Percentiles rank a stretch among this genome's conserved stretches.
phyloP scores from a whole-genome alignment of 1,140 invertebrate species.

The Nasonia vitripennis region DNA sequence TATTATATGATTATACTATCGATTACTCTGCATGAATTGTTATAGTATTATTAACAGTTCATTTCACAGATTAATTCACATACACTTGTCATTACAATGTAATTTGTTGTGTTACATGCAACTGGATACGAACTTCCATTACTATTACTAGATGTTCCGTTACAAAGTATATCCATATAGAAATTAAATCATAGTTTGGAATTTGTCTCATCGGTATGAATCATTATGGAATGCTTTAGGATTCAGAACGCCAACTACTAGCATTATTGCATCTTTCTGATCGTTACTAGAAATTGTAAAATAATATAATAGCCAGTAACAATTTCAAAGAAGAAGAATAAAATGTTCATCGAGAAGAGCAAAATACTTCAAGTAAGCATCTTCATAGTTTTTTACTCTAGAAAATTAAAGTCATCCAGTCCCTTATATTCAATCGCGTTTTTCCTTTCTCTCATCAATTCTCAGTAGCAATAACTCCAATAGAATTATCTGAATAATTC shows the following conservation, averaged over 20 bases:
- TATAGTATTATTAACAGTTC: slow-evolving; percentile 22
- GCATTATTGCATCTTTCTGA: slow-evolving; percentile 66
- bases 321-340: neutral
- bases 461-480: neutral
- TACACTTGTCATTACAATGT: neutral
- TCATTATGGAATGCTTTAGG: slow-evolving; percentile 68
- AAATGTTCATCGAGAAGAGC: neutral
- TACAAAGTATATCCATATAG: slow-evolving; percentile 55
- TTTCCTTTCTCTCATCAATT: neutral
- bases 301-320: slow-evolving; percentile 13
- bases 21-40: slow-evolving; percentile 20
- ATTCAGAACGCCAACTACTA: slow-evolving; percentile 65
- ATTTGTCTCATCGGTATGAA: slow-evolving; percentile 50
- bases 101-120: slow-evolving; percentile 26
- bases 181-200: slow-evolving; percentile 40
- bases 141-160: slow-evolving; percentile 63
- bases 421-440: neutral
- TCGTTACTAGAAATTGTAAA: slow-evolving; percentile 56
- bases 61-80: neutral
- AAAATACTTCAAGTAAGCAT: neutral
- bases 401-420: neutral
- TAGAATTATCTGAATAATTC: neutral
- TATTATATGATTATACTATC: neutral
- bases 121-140: slow-evolving; percentile 64
- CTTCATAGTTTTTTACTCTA: neutral